Percentiles rank a stretch among this genome's conserved stretches.
Evolutionary conservation across 2,797 vertebrate genomes (phyloP).

Genomic region (Allenopithecus nigroviridis): DNA sequence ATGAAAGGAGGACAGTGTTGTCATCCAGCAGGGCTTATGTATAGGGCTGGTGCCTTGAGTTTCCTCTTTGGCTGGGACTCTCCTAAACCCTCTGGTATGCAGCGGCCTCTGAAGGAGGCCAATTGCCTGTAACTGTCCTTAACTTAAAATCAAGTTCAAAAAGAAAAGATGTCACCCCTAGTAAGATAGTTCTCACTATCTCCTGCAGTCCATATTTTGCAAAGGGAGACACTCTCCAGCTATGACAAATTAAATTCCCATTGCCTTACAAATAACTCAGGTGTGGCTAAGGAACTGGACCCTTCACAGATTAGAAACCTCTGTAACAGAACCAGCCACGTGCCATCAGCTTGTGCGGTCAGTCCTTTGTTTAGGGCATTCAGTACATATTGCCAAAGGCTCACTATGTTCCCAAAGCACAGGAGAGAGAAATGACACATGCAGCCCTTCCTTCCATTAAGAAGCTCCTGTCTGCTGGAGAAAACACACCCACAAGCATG

Average conservation of each 20-base stretch:
- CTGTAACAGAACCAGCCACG: no score
- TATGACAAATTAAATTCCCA: background rate
- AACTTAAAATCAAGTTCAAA: background rate
- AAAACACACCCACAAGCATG: background rate
- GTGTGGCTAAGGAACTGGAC: background rate
- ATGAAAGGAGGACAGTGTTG: background rate
- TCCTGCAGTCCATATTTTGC: background rate
- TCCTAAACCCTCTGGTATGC: background rate
- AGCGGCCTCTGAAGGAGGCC: background rate
- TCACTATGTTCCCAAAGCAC: accelerated
- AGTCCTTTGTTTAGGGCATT: background rate
- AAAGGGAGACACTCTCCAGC: background rate
- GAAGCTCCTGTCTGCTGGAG: background rate
- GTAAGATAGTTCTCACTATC: background rate
- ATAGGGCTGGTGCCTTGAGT: background rate
- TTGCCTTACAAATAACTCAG: background rate
- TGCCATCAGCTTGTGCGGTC: background rate
- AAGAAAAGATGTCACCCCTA: background rate
- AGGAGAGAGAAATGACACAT: background rate
- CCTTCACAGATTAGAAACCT: background rate
- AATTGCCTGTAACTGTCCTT: background rate
- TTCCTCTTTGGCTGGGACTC: background rate
- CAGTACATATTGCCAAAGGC: accelerated
- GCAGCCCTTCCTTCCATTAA: background rate
- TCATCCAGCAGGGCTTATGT: background rate